Percentiles rank a stretch among this genome's conserved stretches.
These are phyloP conservation scores for Hydrotaea cyrtoneurina DNA, from an alignment of 2,888 invertebrate genomes.

Conservation along the genomic window DNA sequence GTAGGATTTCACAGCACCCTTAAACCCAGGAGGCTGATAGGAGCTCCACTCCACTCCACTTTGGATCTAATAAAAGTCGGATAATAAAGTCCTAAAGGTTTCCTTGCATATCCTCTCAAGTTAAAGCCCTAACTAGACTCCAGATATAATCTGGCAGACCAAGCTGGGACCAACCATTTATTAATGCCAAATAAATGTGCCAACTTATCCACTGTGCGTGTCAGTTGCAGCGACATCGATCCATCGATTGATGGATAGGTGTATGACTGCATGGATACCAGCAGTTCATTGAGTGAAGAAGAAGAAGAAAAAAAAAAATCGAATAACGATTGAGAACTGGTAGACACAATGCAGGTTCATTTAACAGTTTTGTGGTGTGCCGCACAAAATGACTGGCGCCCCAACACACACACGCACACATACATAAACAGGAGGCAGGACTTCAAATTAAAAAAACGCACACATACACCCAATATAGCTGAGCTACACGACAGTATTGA, in stretches of 20 bases:
- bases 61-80: too few species aligned
- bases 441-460: not conserved
- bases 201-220: not conserved
- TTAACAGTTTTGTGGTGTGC: slow-evolving; percentile 48
- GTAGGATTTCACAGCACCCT: too few species aligned
- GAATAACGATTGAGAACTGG: not conserved
- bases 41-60: too few species aligned
- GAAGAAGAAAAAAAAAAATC: slow-evolving; percentile 10
- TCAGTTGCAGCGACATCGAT: not conserved
- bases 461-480: too few species aligned
- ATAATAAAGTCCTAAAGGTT: too few species aligned
- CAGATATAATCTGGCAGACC: too few species aligned
- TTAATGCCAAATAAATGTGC: too few species aligned
- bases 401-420: not conserved
- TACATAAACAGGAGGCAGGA: not conserved
- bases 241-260: slow-evolving; percentile 4
- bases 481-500: slow-evolving; percentile 6
- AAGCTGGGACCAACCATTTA: too few species aligned
- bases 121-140: too few species aligned
- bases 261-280: not conserved
- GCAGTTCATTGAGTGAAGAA: not conserved
- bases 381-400: slow-evolving; percentile 41
- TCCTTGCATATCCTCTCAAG: too few species aligned
- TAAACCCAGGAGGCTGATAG: too few species aligned
- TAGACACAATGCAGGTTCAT: slow-evolving; percentile 52